Evolutionary conservation across 2,797 vertebrate species (phyloP).

Genomic region (Lepidocolaptes lacrymiger): DNA sequence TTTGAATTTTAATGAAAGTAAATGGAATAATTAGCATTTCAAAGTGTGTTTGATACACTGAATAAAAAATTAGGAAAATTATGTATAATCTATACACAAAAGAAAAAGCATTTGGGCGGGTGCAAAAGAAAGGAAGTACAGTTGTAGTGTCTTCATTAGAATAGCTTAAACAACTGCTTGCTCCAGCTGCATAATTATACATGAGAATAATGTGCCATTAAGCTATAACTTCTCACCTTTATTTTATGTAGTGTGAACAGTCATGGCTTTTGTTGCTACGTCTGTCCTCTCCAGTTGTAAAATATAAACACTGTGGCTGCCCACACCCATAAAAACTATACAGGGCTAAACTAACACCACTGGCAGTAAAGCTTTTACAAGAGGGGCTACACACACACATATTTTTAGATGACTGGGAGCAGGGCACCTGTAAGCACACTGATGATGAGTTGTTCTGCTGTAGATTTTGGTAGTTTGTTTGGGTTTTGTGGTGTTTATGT

Average conservation of each 20-base stretch:
- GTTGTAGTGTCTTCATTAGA: constrained; percentile 71
- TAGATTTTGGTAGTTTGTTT: fast-evolving
- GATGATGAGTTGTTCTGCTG: fast-evolving
- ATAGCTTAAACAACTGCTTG: constrained; percentile 62
- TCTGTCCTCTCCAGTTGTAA: constrained; percentile 22
- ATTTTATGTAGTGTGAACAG: constrained; percentile 56
- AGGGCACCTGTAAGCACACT: background rate
- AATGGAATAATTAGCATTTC: constrained; percentile 88
- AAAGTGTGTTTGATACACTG: constrained; percentile 82
- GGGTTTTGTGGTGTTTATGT: background rate
- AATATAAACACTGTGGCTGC: constrained; percentile 41
- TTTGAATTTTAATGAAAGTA: constrained; percentile 88
- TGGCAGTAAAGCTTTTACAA: background rate
- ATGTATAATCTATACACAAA: constrained; percentile 79
- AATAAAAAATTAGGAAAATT: constrained; percentile 68
- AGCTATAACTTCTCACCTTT: constrained; percentile 66
- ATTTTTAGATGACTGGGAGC: background rate
- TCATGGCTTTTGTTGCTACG: constrained; percentile 8
- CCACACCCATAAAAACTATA: constrained; percentile 22
- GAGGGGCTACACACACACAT: fast-evolving
- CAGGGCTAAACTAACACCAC: background rate
- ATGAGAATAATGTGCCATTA: constrained; percentile 65
- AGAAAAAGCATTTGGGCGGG: constrained; percentile 73
- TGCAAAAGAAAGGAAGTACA: constrained; percentile 51
- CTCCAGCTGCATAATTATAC: constrained; percentile 73